Evolutionary conservation across 23 tunicate species (phyloP), one percentile per base, ranked within the genome.

Genomic region (Diplosoma virens): DNA sequence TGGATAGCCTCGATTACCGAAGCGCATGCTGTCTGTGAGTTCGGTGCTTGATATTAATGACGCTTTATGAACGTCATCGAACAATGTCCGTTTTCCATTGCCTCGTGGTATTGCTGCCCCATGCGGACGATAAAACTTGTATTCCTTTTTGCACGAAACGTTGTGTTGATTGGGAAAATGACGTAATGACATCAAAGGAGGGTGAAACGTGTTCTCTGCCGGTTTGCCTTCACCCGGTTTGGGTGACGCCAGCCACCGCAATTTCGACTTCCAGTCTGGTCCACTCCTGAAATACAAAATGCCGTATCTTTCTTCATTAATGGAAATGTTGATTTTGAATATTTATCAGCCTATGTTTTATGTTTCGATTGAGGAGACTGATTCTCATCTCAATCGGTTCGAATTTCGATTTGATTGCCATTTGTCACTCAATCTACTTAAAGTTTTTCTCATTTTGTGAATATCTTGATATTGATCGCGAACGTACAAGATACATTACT

Each of bases 231-330:
- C 73, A 31, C 28, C 27, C 22, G 84, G 76, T 47, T 84, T 37
- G 23, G 96, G 96, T 1, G 96, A 82, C 24, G 96, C 88, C 16
- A 89, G 69, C 88, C 88, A 89, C 29, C 96, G 59, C 4, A 89
- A 28, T 25, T 59, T 32, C 25, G 96, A 89, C 31, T 79, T 77
- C 87, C 87, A 89, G 59, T 89, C 96, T 41, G 96, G 96, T 5
- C 96, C 96, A 64, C 84, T 82, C 24, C 96, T 89, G 45, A 46
- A 33, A 70, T 31, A 31, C n/a, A 0, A 55, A 30, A 59, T 21
- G 35, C 27, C 1, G 6, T 17, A 18, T 41, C 20, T 56, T 56
- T 56, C 20, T 56, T 11, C 5, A 14, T 11, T 5, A 11, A 5
- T 20, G 18, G 18, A 14, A 5, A 56, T 16, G 16, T 56, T 56